Evolutionary conservation across 2,888 invertebrate species (phyloP).

Genomic region (Orthosia gracilis): DNA sequence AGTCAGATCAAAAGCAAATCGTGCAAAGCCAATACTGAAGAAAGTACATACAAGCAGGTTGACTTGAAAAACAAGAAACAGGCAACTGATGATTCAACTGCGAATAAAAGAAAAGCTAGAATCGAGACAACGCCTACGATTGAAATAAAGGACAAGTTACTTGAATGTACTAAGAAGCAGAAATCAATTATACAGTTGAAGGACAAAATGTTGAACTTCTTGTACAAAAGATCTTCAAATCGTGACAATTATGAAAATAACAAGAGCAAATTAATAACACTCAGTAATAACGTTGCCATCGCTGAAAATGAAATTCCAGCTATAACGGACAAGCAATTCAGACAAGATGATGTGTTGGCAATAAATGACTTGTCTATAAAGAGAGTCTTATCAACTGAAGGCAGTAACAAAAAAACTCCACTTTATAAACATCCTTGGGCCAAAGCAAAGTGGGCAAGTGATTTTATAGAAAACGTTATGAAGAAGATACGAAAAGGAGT

Average conservation of each 20-base stretch:
- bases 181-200: conserved; percentile 77
- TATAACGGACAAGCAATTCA: conserved; percentile 5
- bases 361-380: conserved; percentile 8
- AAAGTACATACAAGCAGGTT: conserved; percentile 7
- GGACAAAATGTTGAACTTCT: conserved; percentile 80
- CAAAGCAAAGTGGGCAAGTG: conserved; percentile 82
- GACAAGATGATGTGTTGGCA: conserved; percentile 22
- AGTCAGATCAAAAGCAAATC: conserved; percentile 33
- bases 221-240: conserved; percentile 75
- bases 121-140: conserved; percentile 35
- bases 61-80: conserved; percentile 34
- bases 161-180: conserved; percentile 53
- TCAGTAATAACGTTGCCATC: conserved; percentile 8
- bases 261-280: conserved; percentile 6
- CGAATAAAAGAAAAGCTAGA: conserved; percentile 48
- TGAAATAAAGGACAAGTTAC: conserved; percentile 56
- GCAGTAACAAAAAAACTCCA: conserved; percentile 26
- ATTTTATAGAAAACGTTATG: conserved; percentile 85
- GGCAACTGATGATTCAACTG: conserved; percentile 18
- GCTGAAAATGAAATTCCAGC: conserved; percentile 48
- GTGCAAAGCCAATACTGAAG: conserved; percentile 26
- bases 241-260: conserved; percentile 45
- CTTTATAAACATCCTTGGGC: conserved; percentile 71
- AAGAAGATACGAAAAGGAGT: conserved; percentile 81
- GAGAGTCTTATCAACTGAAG: conserved; percentile 2